Evolutionary conservation across 2,888 invertebrate genomes (phyloP), one percentile per base, ranked within the genome.

Genomic region (Meteorus colon): DNA sequence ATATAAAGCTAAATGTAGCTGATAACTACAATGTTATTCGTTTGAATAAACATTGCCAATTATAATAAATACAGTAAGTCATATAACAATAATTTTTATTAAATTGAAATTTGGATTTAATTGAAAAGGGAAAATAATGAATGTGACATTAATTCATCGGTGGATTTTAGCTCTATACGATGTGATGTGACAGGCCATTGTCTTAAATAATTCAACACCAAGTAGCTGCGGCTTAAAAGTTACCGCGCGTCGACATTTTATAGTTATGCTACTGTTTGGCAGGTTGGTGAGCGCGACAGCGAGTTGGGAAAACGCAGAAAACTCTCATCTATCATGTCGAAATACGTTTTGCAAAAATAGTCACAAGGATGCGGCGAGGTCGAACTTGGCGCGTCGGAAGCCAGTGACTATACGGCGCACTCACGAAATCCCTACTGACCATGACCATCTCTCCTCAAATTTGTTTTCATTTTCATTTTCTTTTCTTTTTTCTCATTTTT

Each of bases 301-400:
- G 51, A 34, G 82, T 81, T 81, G 85, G 84, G 83, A 84, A 87
- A 86, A 87, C 84, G 84, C 82, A 83, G 86, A 86, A 86, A 87
- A 86, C 79, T 87, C 87, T 84, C 86, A 87, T 87, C 86, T 84
- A 84, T 87, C 86, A 87, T 87, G 87, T 87, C 83, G 87, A 86
- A 87, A 86, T 81, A 82, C 82, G 84, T 83, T 82, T 84, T 78
- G 84, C 85, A 82, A 87, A 87, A 87, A 87, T 86, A 87, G 86
- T 85, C 84, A 83, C 87, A 87, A 87, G 87, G 87, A 87, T 87
- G 83, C 80, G 66, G 66, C 84, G 84, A 83, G 84, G 83, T 82
- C 85, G 81, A 78, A 80, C 80, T 84, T 83, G 82, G 77, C 78
- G 73, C 78, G 75, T 74, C 76, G 75, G 78, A 77, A 79, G 66